These are phyloP conservation scores for Troides helena DNA, from an alignment of 2,888 invertebrate genomes.

Conservation along the genomic window DNA sequence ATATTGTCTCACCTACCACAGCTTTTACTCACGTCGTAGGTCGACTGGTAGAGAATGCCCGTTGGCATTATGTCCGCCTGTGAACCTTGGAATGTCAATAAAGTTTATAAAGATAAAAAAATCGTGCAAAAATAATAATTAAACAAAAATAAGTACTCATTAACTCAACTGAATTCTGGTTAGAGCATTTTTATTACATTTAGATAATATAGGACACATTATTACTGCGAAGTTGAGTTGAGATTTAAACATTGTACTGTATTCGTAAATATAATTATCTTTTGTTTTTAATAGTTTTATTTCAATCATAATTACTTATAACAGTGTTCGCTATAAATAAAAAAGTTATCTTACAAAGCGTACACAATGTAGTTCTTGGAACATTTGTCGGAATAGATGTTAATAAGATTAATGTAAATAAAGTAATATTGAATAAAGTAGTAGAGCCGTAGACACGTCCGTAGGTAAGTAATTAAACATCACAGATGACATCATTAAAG, in stretches of 20 bases:
- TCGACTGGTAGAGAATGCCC: too few species aligned
- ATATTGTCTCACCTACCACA: too few species aligned
- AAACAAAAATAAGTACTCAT: too few species aligned
- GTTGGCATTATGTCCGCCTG: too few species aligned
- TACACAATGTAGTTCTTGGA: neutral
- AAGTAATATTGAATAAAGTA: neutral
- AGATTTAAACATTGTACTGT: neutral
- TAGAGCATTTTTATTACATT: too few species aligned
- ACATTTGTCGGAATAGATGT: neutral
- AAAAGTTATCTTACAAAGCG: neutral
- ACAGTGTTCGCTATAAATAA: neutral
- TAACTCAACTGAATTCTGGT: too few species aligned
- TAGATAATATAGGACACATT: too few species aligned
- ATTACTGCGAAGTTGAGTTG: too few species aligned
- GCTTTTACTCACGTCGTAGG: too few species aligned
- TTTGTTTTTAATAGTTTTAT: neutral
- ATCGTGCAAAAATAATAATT: too few species aligned
- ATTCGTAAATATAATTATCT: neutral
- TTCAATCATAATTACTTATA: neutral
- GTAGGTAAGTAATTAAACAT: slow-evolving; percentile 8
- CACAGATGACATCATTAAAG: slow-evolving; percentile 1
- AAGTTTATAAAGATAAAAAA: too few species aligned
- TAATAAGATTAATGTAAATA: neutral
- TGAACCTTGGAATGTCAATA: too few species aligned
- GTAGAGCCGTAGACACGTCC: neutral